Evolutionary conservation across 2,888 invertebrate species (phyloP).

Genomic region (Mythimna vitellina): DNA sequence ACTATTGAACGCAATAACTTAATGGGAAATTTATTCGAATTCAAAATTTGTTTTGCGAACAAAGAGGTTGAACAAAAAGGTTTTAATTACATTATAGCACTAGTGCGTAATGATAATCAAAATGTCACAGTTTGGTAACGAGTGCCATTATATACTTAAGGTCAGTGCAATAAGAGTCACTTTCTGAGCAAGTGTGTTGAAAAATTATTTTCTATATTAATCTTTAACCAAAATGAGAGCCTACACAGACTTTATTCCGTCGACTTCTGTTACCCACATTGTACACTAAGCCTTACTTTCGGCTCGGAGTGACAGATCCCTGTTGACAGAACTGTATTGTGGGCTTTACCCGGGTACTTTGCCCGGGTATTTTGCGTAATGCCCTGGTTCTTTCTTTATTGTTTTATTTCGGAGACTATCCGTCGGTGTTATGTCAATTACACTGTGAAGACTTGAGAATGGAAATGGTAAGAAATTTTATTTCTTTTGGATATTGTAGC

Average conservation of each 20-base stretch:
- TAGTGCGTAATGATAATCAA: too few relatives aligned
- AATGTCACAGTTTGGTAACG: too few relatives aligned
- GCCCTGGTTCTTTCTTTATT: slow-evolving; percentile 32
- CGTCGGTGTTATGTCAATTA: slow-evolving; percentile 46
- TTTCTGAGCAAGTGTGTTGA: too few relatives aligned
- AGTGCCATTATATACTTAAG: too few relatives aligned
- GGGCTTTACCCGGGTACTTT: slow-evolving; percentile 34
- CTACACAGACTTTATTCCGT: background rate
- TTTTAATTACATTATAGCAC: too few relatives aligned
- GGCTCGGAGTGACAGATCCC: slow-evolving; percentile 53
- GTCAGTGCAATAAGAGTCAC: too few relatives aligned
- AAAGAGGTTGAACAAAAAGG: too few relatives aligned
- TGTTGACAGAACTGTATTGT: slow-evolving; percentile 56
- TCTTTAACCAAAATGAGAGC: background rate
- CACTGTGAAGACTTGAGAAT: background rate
- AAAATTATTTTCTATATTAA: too few relatives aligned
- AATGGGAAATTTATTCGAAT: too few relatives aligned
- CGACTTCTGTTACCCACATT: slow-evolving; percentile 14
- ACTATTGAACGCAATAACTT: too few relatives aligned
- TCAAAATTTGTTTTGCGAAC: too few relatives aligned
- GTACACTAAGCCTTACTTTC: slow-evolving; percentile 37
- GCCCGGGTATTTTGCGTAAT: slow-evolving; percentile 33
- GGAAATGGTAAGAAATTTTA: background rate
- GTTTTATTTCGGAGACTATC: slow-evolving; percentile 47
- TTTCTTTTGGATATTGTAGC: background rate